These are phyloP conservation scores for Tenualosa thibaudeaui DNA, from an alignment of 2,797 vertebrate genomes.

Conservation along the genomic window DNA sequence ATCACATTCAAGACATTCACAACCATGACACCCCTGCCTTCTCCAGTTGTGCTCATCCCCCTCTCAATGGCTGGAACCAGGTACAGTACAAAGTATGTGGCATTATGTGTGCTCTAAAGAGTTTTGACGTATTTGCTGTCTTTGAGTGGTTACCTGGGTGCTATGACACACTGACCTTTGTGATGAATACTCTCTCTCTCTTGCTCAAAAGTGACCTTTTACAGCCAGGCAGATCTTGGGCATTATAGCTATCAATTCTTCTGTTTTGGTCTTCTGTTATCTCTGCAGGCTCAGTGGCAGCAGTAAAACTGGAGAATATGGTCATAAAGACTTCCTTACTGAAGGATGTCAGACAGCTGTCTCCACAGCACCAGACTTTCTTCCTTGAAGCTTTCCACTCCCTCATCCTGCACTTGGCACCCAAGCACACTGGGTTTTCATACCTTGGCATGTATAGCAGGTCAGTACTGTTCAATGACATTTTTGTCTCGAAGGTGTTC, in stretches of 20 bases:
- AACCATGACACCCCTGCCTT: background rate
- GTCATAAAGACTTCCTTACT: background rate
- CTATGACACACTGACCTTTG: too few species aligned
- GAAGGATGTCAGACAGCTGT: conserved; percentile 28
- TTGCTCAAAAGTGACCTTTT: too few species aligned
- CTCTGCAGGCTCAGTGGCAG: background rate
- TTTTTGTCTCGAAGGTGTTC: background rate
- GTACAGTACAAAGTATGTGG: background rate
- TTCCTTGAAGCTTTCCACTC: conserved; percentile 30
- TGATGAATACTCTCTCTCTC: too few species aligned
- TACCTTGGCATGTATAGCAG: conserved; percentile 38
- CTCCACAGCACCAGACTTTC: conserved; percentile 31
- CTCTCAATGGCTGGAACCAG: background rate
- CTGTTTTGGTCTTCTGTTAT: background rate
- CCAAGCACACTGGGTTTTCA: conserved; percentile 33
- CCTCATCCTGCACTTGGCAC: conserved; percentile 29
- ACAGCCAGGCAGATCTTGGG: too few species aligned
- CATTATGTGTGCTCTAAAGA: background rate
- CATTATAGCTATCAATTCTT: too few species aligned
- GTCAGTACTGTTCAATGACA: background rate
- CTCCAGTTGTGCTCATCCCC: background rate
- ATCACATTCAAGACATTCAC: conserved; percentile 18
- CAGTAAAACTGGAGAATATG: background rate
- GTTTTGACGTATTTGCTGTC: too few species aligned
- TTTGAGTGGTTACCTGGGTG: too few species aligned